Percentiles rank a stretch among this genome's conserved stretches.
Evolutionary conservation across 2,888 invertebrate species (phyloP).

Genomic region (Hemaris fuciformis): DNA sequence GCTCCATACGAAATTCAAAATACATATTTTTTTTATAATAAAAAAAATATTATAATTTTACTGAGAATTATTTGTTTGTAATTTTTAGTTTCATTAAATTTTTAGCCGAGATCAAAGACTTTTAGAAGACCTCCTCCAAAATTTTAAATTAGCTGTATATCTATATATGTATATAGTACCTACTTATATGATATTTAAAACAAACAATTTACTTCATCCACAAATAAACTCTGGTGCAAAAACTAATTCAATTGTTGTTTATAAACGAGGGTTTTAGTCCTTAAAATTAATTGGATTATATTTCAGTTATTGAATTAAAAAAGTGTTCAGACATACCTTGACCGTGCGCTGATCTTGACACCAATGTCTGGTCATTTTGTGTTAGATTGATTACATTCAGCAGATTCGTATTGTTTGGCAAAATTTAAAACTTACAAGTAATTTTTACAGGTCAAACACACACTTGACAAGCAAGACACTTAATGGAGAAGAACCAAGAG

Average conservation of each 20-base stretch:
- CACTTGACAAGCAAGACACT: neutral
- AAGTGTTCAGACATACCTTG: neutral
- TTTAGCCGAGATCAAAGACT: no score
- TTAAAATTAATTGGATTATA: neutral
- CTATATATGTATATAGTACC: no score
- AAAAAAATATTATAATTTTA: no score
- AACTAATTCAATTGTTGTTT: neutral
- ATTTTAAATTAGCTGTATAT: no score
- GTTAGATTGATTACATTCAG: neutral
- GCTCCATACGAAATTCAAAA: no score
- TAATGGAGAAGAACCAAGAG: no score
- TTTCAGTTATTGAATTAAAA: neutral
- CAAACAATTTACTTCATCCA: no score
- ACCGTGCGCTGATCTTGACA: neutral
- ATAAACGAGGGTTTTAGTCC: neutral
- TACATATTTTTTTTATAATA: no score
- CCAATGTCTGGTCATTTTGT: neutral
- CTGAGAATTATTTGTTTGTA: no score
- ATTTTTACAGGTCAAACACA: neutral
- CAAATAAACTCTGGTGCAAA: neutral
- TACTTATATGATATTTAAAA: no score
- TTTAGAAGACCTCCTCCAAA: no score
- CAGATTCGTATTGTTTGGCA: neutral
- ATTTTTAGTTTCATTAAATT: no score
- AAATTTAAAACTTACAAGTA: neutral